Base-by-base conservation (phyloP, 2,888 invertebrate genomes). In the Oegoconia quadripuncta region DNA sequence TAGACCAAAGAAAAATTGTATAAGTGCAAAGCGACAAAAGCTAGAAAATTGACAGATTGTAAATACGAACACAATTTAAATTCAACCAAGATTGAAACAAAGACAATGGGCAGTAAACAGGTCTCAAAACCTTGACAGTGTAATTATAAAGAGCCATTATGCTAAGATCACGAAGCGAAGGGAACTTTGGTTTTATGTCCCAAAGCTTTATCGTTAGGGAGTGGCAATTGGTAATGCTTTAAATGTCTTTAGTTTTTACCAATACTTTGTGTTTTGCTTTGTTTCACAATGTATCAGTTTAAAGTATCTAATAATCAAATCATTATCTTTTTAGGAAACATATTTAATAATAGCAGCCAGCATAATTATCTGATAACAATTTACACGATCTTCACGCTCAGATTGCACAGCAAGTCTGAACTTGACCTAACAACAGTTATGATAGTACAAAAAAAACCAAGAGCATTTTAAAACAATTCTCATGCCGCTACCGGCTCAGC, bases 41-140 rank as follows among this genome's bases (percentile, higher is more conserved):
- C 2, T 9, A 12, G 27, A 28, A 32, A 40, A 31, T 16, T 25
- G 17, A 20, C 16, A 12, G 30, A 40, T 35, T 25, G 20, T 22
- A 40, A 35, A 34, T 6, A n/a, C 8, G 28, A 34, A 18, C 20
- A 39, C 20, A 35, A 40, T 40, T 36, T 14, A 37, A 29, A 28
- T 33, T 15, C n/a, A 26, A 22, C 35, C 14, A 31, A 30, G 16
- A 11, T 36, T 7, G 20, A 30, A 36, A 55, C 52, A 52, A 55
- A 53, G 55, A 71, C 70, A 71, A 71, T 64, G 55, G 64, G 41
- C 57, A 42, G 50, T 61, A 63, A 65, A 63, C 64, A 59, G 56
- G 60, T 55, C 47, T 51, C 34, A 25, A 42, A 59, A 59, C 72
- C 74, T 73, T 73, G 71, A 68, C 67, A 69, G 57, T 62, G 64